A percentile compares a stretch with the other conserved stretches of the same genome.
Evolutionary conservation across 2,797 vertebrate species (phyloP).

Genomic region (Silurus lanzhouensis): DNA sequence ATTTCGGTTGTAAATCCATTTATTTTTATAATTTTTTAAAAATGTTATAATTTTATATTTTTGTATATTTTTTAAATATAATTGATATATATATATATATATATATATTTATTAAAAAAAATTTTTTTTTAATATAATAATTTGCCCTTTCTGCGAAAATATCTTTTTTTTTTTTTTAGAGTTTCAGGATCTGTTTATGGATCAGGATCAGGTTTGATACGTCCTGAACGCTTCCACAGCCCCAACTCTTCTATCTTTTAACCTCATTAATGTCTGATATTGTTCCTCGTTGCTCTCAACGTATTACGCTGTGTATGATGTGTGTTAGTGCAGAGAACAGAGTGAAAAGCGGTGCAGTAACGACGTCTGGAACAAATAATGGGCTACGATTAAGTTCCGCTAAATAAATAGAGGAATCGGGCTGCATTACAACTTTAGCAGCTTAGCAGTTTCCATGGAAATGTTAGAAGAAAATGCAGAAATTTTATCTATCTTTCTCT

Average conservation of each 20-base stretch:
- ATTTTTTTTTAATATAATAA: no score
- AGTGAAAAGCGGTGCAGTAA: background rate
- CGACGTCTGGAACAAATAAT: background rate
- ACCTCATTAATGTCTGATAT: background rate
- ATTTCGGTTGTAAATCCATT: no score
- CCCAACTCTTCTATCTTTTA: background rate
- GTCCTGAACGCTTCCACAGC: background rate
- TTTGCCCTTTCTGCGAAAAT: no score
- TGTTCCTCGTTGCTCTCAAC: background rate
- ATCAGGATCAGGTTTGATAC: background rate
- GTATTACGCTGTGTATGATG: background rate
- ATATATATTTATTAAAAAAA: no score
- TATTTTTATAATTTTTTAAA: no score
- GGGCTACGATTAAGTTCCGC: background rate
- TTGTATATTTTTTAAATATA: no score
- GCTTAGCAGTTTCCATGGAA: slow-evolving; percentile 28
- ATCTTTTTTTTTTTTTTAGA: no score
- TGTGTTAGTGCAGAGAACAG: background rate
- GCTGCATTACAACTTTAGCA: background rate
- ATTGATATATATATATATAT: no score
- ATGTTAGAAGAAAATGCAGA: background rate
- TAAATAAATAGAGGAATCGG: background rate
- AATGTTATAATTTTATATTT: no score
- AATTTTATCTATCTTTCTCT: background rate
- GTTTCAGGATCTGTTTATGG: background rate